Conservation (phyloP, 2,797 vertebrate genomes). For the Microctenopoma lineatum region DNA sequence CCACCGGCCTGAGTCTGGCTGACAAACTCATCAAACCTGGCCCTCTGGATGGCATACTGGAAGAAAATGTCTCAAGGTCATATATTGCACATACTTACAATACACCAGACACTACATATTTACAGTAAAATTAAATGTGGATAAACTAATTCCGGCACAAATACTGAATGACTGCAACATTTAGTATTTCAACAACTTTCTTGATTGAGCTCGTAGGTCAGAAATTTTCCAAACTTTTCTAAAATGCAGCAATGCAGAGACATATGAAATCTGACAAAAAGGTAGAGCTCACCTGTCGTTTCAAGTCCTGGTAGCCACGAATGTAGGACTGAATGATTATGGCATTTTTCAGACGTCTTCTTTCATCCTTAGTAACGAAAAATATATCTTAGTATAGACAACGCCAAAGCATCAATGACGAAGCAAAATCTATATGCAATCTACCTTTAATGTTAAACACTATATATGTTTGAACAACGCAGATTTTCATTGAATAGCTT, state of each 20-base stretch:
- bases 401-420: not conserved
- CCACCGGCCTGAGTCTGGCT: slow-evolving; percentile 84
- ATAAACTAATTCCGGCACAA: not conserved
- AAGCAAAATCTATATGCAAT: not conserved
- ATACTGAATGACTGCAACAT: not conserved
- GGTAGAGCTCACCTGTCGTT: slow-evolving; percentile 87
- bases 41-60: slow-evolving; percentile 92
- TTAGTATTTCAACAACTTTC: not conserved
- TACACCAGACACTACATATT: slow-evolving; percentile 1
- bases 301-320: slow-evolving; percentile 93
- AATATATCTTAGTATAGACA: not conserved
- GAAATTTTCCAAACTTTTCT: no score
- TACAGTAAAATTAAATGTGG: not conserved
- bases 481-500: not conserved
- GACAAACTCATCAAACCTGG: slow-evolving; percentile 88
- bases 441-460: not conserved
- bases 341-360: slow-evolving; percentile 94
- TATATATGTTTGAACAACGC: not conserved
- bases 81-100: slow-evolving; percentile 2
- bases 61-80: slow-evolving; percentile 25
- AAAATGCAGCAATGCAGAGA: no score
- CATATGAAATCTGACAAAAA: not conserved
- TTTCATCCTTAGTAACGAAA: slow-evolving; percentile 89
- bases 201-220: not conserved
- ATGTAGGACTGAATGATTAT: slow-evolving; percentile 97